Conservation (phyloP, 2,888 invertebrate genomes). For the Rotaria magnacalcarata region DNA sequence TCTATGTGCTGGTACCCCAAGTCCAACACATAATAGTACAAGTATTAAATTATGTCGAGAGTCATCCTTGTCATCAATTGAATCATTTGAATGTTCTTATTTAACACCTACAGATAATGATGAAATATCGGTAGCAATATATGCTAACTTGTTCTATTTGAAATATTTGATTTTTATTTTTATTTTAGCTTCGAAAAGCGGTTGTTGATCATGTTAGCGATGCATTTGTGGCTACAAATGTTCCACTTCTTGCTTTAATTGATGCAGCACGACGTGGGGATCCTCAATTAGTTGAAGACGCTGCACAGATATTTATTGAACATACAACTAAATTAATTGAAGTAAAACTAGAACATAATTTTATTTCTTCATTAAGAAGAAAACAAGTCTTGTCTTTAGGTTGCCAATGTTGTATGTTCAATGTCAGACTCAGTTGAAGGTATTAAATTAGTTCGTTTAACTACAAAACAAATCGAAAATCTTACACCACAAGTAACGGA, state of each 20-base stretch:
- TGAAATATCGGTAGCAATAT: neutral
- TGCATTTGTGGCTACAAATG: conserved; percentile 89
- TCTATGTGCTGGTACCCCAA: neutral
- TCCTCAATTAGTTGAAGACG: conserved; percentile 72
- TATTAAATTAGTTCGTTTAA: conserved; percentile 94
- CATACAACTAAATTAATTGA: conserved; percentile 95
- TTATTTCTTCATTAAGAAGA: too few relatives aligned
- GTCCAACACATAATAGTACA: neutral
- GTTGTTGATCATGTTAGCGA: conserved; percentile 81
- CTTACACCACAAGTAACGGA: conserved; percentile 75
- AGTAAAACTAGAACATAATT: conserved; percentile 60
- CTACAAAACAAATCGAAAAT: conserved; percentile 86
- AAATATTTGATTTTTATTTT: neutral
- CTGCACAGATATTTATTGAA: conserved; percentile 82
- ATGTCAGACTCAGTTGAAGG: conserved; percentile 98
- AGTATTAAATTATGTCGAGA: conserved; percentile 1
- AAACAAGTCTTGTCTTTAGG: neutral
- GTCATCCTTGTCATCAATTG: neutral
- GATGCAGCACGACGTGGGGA: conserved; percentile 80
- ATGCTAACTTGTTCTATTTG: neutral
- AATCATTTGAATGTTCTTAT: conserved; percentile 4
- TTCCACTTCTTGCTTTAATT: conserved; percentile 84
- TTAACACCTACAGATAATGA: neutral
- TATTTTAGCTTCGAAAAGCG: conserved; percentile 73
- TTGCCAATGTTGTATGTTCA: conserved; percentile 71